Evolutionary conservation across 2,113 vertebrate genomes (phyloP), one percentile per base, ranked within the genome.

Genomic region (Procavia capensis): DNA sequence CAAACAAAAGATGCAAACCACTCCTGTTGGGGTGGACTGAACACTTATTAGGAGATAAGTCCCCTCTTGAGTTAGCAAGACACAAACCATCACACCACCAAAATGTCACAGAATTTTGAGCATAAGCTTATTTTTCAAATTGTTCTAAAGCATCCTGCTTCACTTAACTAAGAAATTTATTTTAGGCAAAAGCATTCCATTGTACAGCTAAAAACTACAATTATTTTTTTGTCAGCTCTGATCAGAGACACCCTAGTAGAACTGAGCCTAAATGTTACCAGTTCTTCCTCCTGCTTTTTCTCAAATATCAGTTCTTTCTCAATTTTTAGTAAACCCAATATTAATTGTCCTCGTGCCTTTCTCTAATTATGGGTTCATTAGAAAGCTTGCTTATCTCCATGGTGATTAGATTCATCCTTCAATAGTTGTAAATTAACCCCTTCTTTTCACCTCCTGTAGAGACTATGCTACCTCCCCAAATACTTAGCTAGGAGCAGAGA

Each of bases 331-430:
- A 94, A 96, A 76, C 45, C 86, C 79, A 70, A 89, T 93, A 91
- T 95, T 95, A 96, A 96, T 70, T 68, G 19, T 54, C 63, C n/a
- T 43, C 75, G 39, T 64, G 83, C 43, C 66, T 95, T 85, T 85
- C 70, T 81, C 91, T 83, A 88, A 96, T 94, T 90, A 93, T 94
- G 54, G 36, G 13, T 54, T 68, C 75, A 91, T 97, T 94, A 92
- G 82, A 95, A 90, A 68, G 54, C 22, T 64, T 79, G 76, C 61
- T 82, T 68, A 9, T 95, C 91, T 95, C 96, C 91, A 92, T 95
- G 88, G 83, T 94, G 91, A 96, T 50, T 68, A 66, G 27, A 92
- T 2, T n/a, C 63, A 82, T 25, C 68, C 74, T 74, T 95, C 79
- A 95, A 88, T 74, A 82, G 34, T 63, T 90, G 11, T 88, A 93